phyloP scores from a whole-genome alignment of 2,113 vertebrate species.

The Orycteropus afer region DNA sequence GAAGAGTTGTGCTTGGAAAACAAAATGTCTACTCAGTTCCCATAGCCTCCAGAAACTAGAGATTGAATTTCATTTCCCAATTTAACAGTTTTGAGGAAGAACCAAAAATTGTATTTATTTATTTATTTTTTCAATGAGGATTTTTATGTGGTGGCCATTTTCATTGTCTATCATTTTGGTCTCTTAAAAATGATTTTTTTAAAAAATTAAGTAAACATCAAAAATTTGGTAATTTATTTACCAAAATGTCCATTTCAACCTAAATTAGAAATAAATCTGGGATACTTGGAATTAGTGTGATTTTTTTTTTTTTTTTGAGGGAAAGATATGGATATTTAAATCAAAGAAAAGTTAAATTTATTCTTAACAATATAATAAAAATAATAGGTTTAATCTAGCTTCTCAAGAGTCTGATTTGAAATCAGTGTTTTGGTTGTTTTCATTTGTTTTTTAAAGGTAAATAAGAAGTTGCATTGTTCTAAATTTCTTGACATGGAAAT shows the following conservation, averaged over 20 bases:
- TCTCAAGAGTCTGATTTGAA: slow-evolving; percentile 52
- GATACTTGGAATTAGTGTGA: slow-evolving; percentile 53
- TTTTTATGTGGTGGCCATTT: slow-evolving; percentile 36
- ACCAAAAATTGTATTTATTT: slow-evolving; percentile 51
- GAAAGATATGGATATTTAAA: not conserved
- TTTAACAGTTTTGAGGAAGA: slow-evolving; percentile 41
- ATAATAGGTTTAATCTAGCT: slow-evolving; percentile 18
- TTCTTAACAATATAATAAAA: slow-evolving; percentile 56
- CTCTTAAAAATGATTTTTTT: slow-evolving; percentile 42
- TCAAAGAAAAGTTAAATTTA: slow-evolving; percentile 35
- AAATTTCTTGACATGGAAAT: slow-evolving; percentile 69
- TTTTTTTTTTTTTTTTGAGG: slow-evolving; percentile 59
- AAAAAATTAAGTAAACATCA: slow-evolving; percentile 58
- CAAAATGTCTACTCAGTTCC: not conserved
- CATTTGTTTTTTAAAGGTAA: slow-evolving; percentile 59
- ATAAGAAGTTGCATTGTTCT: slow-evolving; percentile 37
- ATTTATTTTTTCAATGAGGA: slow-evolving; percentile 27
- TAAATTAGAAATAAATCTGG: slow-evolving; percentile 62
- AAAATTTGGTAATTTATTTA: slow-evolving; percentile 45
- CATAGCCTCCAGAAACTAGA: not conserved
- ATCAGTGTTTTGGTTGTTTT: not conserved
- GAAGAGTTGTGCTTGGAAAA: not conserved
- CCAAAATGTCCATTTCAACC: slow-evolving; percentile 68
- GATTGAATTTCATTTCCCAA: not conserved
- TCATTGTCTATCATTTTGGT: slow-evolving; percentile 23